A percentile compares a stretch with the other conserved stretches of the same genome.
Conservation (phyloP, 2,888 invertebrate species). For the Thymelicus lineola region DNA sequence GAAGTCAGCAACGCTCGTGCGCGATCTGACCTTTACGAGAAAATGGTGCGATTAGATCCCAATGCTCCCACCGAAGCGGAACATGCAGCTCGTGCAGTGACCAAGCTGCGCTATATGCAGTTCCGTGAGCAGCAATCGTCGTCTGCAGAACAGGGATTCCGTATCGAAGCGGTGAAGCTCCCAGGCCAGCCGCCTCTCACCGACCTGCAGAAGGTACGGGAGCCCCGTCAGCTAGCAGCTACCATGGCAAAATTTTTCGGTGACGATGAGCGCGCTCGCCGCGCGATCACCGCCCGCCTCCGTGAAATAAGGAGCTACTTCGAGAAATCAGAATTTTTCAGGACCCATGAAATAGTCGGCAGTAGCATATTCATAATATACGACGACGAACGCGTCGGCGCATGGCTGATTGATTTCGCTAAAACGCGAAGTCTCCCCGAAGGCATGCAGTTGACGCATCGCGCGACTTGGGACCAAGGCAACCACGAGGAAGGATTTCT, state of each 20-base stretch:
- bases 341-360: slow-evolving; percentile 95
- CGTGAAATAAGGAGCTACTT: slow-evolving; percentile 91
- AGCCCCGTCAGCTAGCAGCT: slow-evolving; percentile 89
- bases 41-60: slow-evolving; percentile 97
- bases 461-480: slow-evolving; percentile 94
- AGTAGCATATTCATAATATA: slow-evolving; percentile 97
- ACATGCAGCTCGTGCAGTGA: slow-evolving; percentile 92
- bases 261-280: slow-evolving; percentile 86
- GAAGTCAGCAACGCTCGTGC: slow-evolving; percentile 96
- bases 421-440: slow-evolving; percentile 93
- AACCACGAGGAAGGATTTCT: slow-evolving; percentile 99
- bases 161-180: slow-evolving; percentile 97
- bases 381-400: slow-evolving; percentile 94
- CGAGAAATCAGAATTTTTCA: slow-evolving; percentile 94
- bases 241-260: slow-evolving; percentile 91
- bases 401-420: slow-evolving; percentile 99
- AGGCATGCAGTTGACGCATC: slow-evolving; percentile 90
- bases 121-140: slow-evolving; percentile 97
- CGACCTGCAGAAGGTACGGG: slow-evolving; percentile 94
- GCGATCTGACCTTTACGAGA: slow-evolving; percentile 95
- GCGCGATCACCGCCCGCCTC: slow-evolving; percentile 89
- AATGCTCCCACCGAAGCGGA: slow-evolving; percentile 94
- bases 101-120: slow-evolving; percentile 98
- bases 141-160: slow-evolving; percentile 96
- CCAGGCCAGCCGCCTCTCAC: slow-evolving; percentile 93